A percentile compares a stretch with the other conserved stretches of the same genome.
Evolutionary conservation across 2,797 vertebrate genomes (phyloP).

Genomic region (Basileuterus tristriatus): DNA sequence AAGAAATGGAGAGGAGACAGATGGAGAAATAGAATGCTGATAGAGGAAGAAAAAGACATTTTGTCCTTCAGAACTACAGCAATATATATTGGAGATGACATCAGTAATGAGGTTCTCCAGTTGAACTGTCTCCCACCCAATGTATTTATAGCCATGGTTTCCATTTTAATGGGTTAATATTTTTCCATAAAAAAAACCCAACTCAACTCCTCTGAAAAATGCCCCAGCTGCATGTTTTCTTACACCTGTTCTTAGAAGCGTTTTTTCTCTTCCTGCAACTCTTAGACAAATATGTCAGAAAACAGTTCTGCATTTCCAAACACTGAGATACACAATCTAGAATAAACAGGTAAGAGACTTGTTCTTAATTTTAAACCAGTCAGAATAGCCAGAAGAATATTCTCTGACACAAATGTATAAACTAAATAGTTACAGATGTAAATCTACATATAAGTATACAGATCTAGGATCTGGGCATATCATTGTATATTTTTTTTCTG

Average conservation of each 20-base stretch:
- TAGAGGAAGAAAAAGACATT: not conserved
- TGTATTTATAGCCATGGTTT: not conserved
- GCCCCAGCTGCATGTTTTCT: not conserved
- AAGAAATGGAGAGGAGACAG: not conserved
- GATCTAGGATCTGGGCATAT: not conserved
- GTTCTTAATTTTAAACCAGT: not conserved
- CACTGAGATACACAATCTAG: not conserved
- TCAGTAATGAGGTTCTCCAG: not conserved
- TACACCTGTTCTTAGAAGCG: not conserved
- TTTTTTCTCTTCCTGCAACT: not conserved
- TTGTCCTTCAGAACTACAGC: not conserved
- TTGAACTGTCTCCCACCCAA: not conserved
- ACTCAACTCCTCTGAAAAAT: not conserved
- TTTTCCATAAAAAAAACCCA: not conserved
- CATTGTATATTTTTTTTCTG: not conserved
- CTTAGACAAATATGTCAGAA: not conserved
- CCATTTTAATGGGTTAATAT: constrained; percentile 2
- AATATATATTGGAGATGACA: not conserved
- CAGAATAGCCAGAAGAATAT: not conserved
- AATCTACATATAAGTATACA: not conserved
- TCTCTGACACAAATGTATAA: not conserved
- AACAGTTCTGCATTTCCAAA: not conserved
- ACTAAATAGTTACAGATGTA: not conserved
- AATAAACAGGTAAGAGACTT: not conserved
- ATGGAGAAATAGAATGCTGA: not conserved